These are phyloP conservation scores for Drosophila birchii DNA, from an alignment of 2,888 invertebrate species.

Conservation along the genomic window DNA sequence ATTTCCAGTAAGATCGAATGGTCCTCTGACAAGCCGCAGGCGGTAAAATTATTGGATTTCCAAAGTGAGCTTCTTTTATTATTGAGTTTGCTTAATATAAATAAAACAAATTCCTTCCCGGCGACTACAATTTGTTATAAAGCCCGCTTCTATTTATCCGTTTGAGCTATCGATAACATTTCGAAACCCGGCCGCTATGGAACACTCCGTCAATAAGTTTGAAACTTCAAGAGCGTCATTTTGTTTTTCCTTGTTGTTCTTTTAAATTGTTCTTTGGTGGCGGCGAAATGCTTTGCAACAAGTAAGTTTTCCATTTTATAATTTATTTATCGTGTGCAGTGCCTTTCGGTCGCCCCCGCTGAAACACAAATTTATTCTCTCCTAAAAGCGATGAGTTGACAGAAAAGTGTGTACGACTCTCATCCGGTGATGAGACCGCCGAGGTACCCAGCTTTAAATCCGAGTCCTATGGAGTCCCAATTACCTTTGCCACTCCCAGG, in stretches of 20 bases:
- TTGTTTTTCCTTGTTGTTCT: not conserved
- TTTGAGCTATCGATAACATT: not conserved
- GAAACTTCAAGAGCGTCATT: not conserved
- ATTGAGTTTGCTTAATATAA: too few species aligned
- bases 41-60: too few species aligned
- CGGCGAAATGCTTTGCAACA: not conserved
- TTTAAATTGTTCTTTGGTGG: not conserved
- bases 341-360: not conserved
- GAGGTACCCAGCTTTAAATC: slow-evolving; percentile 1
- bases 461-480: not conserved
- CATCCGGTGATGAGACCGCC: not conserved
- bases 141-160: not conserved
- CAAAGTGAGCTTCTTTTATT: too few species aligned
- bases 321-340: not conserved
- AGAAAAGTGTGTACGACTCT: not conserved
- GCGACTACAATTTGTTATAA: not conserved
- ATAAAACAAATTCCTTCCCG: not conserved
- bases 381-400: not conserved
- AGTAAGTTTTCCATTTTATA: not conserved
- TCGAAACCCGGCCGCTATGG: not conserved
- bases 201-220: not conserved
- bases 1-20: too few species aligned
- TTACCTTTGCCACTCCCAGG: slow-evolving; percentile 1
- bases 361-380: not conserved
- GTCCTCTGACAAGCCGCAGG: too few species aligned